Percentiles rank a stretch among this genome's conserved stretches.
These are phyloP conservation scores for Buphagus erythrorhynchus DNA, from an alignment of 2,797 vertebrate genomes.

Conservation along the genomic window DNA sequence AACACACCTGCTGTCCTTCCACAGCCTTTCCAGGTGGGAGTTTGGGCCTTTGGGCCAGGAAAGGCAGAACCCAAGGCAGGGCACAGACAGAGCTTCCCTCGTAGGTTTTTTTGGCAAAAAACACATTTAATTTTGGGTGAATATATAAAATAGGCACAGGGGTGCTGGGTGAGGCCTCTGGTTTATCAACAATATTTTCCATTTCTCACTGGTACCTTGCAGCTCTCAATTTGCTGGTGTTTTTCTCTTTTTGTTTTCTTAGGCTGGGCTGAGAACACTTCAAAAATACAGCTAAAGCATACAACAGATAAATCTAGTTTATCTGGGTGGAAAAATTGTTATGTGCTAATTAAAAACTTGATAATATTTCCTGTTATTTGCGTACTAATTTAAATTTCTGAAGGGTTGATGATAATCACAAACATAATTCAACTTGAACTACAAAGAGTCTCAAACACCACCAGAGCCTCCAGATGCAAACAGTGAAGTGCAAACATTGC, in stretches of 20 bases:
- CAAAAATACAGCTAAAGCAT: neutral
- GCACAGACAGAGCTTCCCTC: neutral
- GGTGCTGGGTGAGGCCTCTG: neutral
- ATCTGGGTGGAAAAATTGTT: neutral
- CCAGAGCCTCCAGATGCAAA: neutral
- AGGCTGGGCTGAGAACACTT: neutral
- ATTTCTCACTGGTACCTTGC: neutral
- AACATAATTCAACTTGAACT: neutral
- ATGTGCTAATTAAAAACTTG: constrained; percentile 24
- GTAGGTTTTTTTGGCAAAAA: neutral
- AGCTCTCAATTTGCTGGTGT: neutral
- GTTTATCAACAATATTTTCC: neutral
- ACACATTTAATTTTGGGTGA: neutral
- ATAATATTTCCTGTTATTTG: neutral
- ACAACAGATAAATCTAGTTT: neutral
- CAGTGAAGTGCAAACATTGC: neutral
- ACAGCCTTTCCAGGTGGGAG: neutral
- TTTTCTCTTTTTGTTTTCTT: neutral
- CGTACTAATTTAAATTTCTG: constrained; percentile 19
- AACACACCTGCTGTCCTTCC: neutral
- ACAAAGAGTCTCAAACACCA: neutral
- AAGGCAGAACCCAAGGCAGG: neutral
- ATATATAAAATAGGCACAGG: neutral
- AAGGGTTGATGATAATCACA: constrained; percentile 18
- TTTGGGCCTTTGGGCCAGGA: neutral